Base-by-base conservation (phyloP, 2,888 invertebrate genomes). In the Nasonovia ribisnigri region DNA sequence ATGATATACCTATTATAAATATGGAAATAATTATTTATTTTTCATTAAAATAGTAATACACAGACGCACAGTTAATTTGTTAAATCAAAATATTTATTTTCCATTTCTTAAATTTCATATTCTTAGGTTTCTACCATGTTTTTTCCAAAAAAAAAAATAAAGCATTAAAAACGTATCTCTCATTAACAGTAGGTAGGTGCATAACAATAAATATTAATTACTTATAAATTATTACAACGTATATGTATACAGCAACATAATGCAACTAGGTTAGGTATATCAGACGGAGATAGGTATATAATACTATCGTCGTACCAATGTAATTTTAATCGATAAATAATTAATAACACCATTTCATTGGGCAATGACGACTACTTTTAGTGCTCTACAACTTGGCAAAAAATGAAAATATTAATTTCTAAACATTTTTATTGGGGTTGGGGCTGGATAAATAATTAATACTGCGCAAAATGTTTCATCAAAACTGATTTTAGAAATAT, bases 31-130 rank as follows among this genome's bases (percentile, higher is more conserved):
- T 89, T 29, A 89, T 89, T 89, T 60, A 60, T 89, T 89, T 88
- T 89, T 89, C 43, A 89, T 43, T 60, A 60, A 89, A 89, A 60
- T 60, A 89, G 43, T 43, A 29, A 29, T 57, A 60, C 43, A 89
- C 42, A 26, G 29, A 46, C 46, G 11, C 46, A 46, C 60, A 54
- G 11, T 51, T 88, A 88, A 88, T 88, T 54, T 51, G 5, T 88
- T 51, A 88, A 51, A 51, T 88, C 36, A 51, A 54, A 88, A 54
- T 42, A 88, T 51, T 88, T 88, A n/a, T n/a, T 36, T 51, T 36
- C 24, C 36, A 88, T 88, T 88, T 88, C 26, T 88, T 88, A 88
- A n/a, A 88, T 88, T 88, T 51, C 88, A 88, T 88, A 54, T 88
- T 88, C 43, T 29, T 89, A 89, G 29, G 48, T 89, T 89, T 43